These are phyloP conservation scores for Sialia sialis DNA, from an alignment of 2,113 vertebrate species.

Conservation along the genomic window DNA sequence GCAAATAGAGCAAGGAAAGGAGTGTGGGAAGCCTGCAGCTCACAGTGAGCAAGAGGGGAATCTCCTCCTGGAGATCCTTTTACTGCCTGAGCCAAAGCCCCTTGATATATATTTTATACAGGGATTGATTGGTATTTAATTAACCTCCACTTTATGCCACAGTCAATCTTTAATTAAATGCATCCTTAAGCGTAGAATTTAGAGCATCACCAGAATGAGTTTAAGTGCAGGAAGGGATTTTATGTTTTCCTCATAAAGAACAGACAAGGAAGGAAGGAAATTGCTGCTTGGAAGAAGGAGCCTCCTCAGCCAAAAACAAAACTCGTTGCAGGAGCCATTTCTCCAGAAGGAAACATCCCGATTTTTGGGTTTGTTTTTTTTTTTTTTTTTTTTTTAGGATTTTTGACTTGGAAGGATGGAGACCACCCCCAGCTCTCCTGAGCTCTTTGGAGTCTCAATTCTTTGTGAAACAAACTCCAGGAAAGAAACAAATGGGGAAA, in stretches of 20 bases:
- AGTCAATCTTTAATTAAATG: constrained; percentile 61
- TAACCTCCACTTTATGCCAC: constrained; percentile 49
- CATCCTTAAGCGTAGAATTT: constrained; percentile 55
- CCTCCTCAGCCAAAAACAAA: background rate
- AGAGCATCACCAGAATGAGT: constrained; percentile 4
- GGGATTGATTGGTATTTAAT: constrained; percentile 55
- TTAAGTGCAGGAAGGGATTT: constrained; percentile 14
- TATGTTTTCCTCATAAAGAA: constrained; percentile 44
- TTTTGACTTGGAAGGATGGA: background rate
- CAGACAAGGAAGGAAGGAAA: background rate
- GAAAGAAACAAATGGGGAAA: background rate
- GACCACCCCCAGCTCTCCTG: background rate
- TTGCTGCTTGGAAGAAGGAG: background rate
- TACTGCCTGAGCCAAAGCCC: background rate
- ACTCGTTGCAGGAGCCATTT: background rate
- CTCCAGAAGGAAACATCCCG: background rate
- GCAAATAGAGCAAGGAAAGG: background rate
- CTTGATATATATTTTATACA: constrained; percentile 15
- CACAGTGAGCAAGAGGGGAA: background rate
- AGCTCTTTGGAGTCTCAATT: background rate
- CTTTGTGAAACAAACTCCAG: background rate
- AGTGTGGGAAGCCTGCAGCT: background rate
- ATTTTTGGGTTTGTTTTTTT: too few relatives aligned
- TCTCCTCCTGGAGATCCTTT: constrained; percentile 2
- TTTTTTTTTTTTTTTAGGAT: too few relatives aligned